Base-by-base conservation (phyloP, 2,797 vertebrate genomes). In the Tragopan temminckii region DNA sequence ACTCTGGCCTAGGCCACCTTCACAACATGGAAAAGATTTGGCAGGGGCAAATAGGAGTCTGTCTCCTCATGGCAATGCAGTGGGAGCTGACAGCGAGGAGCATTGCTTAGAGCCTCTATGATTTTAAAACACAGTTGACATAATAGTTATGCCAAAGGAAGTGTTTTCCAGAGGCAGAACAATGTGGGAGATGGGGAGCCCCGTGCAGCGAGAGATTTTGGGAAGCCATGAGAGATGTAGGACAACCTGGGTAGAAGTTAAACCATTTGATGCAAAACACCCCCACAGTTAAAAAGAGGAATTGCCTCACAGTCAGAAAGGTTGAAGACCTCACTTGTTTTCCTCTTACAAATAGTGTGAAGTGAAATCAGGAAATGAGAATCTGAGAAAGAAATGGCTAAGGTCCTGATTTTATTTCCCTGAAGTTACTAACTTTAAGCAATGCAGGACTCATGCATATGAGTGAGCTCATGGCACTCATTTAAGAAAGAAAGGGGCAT, bases 231-330 rank as follows among this genome's bases (percentile, higher is more conserved):
- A n/a, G 62, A 91, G 42, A 85, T 63, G 21, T 13, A 71, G 78
- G 82, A 36, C 55, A 83, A 36, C 19, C 46, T 69, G 31, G 11
- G 13, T 17, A 35, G 46, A 83, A 80, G 52, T 69, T 76, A 81
- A 83, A 80, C 31, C 11, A 55, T 75, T 75, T 59, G 87, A 31
- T 29, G 52, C 11, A 75, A 80, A 90, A 71, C 15, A 80, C 2
- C 2, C 7, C 64, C 25, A 48, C 42, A 64, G 58, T 80, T 68
- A 83, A 58, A 80, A 71, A 62, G n/a, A 66, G 9, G 31, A 81
- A 84, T 70, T 89, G 14, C 52, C 61, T 81, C 25, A 25, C 46
- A 81, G 67, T 7, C 33, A 88, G 74, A 76, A 91, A 90, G 50
- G 52, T 55, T 67, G 66, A 46, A 85, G 46, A 17, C 83, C 46